These are phyloP conservation scores for Halictus ligatus DNA, from an alignment of 2,888 invertebrate genomes.

Conservation along the genomic window DNA sequence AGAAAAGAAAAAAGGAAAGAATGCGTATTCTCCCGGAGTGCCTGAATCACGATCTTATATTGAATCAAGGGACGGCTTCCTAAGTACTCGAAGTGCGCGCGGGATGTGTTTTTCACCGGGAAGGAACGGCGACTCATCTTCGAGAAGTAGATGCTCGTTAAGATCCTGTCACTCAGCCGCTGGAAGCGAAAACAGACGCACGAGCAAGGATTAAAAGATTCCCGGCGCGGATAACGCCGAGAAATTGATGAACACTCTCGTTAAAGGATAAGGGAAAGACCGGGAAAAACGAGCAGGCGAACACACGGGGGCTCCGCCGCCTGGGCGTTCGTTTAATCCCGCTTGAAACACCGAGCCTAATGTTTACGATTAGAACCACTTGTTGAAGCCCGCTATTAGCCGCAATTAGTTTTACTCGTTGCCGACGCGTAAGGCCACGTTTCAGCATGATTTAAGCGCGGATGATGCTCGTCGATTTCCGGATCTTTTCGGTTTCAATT, in stretches of 20 bases:
- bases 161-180: conserved; percentile 81
- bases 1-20: neutral
- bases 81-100: conserved; percentile 42
- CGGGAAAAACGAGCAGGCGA: neutral
- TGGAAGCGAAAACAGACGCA: conserved; percentile 64
- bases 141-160: conserved; percentile 80
- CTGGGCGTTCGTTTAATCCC: conserved; percentile 31
- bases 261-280: conserved; percentile 31
- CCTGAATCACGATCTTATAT: conserved; percentile 64
- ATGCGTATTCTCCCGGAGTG: conserved; percentile 25
- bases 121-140: conserved; percentile 69
- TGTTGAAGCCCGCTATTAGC: neutral
- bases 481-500: neutral
- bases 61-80: conserved; percentile 51
- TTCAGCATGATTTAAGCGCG: neutral
- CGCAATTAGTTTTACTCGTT: neutral
- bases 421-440: neutral
- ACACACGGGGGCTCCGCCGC: neutral
- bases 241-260: conserved; percentile 74
- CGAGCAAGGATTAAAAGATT: conserved; percentile 76
- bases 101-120: conserved; percentile 57
- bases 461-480: neutral
- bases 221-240: conserved; percentile 70
- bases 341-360: conserved; percentile 38
- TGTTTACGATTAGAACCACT: neutral